Percentiles rank a stretch among this genome's conserved stretches.
Evolutionary conservation across 2,888 invertebrate species (phyloP).

Genomic region (Ctenicera cuprea): DNA sequence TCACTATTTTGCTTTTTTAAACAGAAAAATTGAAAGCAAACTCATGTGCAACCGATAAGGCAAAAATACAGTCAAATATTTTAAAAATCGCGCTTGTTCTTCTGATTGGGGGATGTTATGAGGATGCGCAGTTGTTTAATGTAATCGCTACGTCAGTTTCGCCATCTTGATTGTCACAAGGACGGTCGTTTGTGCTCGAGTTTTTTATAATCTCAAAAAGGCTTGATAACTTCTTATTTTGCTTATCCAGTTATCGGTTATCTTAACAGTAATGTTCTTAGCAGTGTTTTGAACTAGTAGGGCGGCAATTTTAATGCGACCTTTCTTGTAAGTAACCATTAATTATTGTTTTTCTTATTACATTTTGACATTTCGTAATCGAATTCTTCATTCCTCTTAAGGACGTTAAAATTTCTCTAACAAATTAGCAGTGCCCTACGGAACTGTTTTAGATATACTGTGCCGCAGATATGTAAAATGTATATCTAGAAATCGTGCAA

Average conservation of each 20-base stretch:
- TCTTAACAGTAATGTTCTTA: slow-evolving; percentile 48
- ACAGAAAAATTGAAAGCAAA: too few species aligned
- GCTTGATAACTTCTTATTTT: slow-evolving; percentile 40
- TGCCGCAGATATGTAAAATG: slow-evolving; percentile 4
- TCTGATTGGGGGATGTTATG: not conserved
- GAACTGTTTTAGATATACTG: not conserved
- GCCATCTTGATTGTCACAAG: slow-evolving; percentile 63
- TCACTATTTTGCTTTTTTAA: too few species aligned
- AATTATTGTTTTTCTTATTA: slow-evolving; percentile 49
- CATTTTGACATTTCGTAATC: slow-evolving; percentile 56
- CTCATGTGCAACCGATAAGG: not conserved
- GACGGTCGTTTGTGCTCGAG: slow-evolving; percentile 57
- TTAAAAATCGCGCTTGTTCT: slow-evolving; percentile 31
- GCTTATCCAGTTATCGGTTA: slow-evolving; percentile 41
- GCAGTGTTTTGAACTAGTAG: slow-evolving; percentile 42
- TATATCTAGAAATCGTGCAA: slow-evolving; percentile 26
- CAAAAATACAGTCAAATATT: not conserved
- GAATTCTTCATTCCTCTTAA: slow-evolving; percentile 25
- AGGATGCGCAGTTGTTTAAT: slow-evolving; percentile 13
- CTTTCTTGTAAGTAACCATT: slow-evolving; percentile 41
- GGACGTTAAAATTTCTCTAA: slow-evolving; percentile 20
- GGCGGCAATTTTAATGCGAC: slow-evolving; percentile 40
- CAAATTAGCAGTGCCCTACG: slow-evolving; percentile 31
- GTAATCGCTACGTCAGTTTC: slow-evolving; percentile 52
- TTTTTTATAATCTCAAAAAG: slow-evolving; percentile 52